Percentiles rank a stretch among this genome's conserved stretches.
Conservation (phyloP, 1,140 invertebrate species). For the Drosophila pandora region DNA sequence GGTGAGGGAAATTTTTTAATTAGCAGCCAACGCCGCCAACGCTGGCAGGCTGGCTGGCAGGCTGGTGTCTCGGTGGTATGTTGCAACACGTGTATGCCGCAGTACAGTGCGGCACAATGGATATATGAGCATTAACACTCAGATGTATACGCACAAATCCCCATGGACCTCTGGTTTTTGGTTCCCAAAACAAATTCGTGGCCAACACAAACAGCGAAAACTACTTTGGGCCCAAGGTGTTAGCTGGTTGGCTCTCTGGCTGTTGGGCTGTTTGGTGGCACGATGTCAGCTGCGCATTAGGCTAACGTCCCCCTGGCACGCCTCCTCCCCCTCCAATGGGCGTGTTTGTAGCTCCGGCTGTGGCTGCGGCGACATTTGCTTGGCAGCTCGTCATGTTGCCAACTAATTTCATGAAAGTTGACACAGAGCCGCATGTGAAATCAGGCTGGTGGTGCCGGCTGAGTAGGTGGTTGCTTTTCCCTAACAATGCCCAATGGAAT, state of each 20-base stretch:
- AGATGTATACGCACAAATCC: constrained; percentile 29
- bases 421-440: constrained; percentile 81
- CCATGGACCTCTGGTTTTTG: constrained; percentile 53
- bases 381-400: constrained; percentile 82
- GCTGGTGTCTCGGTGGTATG: constrained; percentile 42
- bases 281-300: constrained; percentile 72
- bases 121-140: constrained; percentile 23
- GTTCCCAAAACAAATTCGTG: constrained; percentile 31
- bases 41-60: constrained; percentile 33
- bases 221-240: constrained; percentile 77
- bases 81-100: constrained; percentile 44
- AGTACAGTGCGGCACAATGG: constrained; percentile 36
- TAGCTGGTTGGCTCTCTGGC: constrained; percentile 9
- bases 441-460: constrained; percentile 38
- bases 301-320: constrained; percentile 18
- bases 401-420: constrained; percentile 83
- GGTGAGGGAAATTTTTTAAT: constrained; percentile 68
- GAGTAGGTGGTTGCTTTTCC: constrained; percentile 33
- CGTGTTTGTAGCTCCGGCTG: constrained; percentile 49
- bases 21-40: constrained; percentile 49
- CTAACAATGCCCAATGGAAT: constrained; percentile 82
- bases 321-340: constrained; percentile 48
- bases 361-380: constrained; percentile 44
- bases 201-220: constrained; percentile 71
- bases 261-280: constrained; percentile 6